Base-by-base conservation (phyloP, 2,797 vertebrate species). In the Serranus cabrilla region DNA sequence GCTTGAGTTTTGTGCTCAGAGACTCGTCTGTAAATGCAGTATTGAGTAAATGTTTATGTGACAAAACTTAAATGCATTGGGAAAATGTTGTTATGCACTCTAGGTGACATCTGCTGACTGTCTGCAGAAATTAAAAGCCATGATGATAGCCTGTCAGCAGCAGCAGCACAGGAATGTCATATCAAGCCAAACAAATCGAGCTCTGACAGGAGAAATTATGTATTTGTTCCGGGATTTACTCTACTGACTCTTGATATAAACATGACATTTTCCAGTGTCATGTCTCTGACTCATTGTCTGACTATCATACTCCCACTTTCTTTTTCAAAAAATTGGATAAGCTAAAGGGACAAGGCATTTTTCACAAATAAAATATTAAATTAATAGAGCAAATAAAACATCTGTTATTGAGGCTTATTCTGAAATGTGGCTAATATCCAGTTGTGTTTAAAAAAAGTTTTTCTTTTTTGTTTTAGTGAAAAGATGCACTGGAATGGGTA, bases 111-210 rank as follows among this genome's bases (percentile, higher is more conserved):
- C 1, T 18, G n/a, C 31, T 54, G 20, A 49, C 45, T 14, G 13
- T 25, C 46, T 61, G 40, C 23, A 13, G 47, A 37, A 39, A 21
- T 9, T 40, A 3, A 21, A 7, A 55, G 34, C 71, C 25, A 18
- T 18, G 12, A 11, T 79, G 16, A 76, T 67, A 67, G 27, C 18
- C 39, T 34, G 18, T 47, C 3, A 2, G 27, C 74, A 40, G 27
- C 74, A 40, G 70, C 51, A 51, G 60, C 20, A 17, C 52, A 23
- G 4, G 9, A 46, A 60, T 52, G 71, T 66, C 58, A 40, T 34
- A 34, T 67, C 42, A 20, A 56, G 62, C 66, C 66, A 52, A 71
- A 61, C 13, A 68, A 64, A 69, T 76, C 49, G 39, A 39, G 11
- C 20, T 56, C 17, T 51, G 20, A 71, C 42, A 11, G 20, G 45